Base-by-base conservation (phyloP, 2,888 invertebrate genomes). In the Hydroisotoma schaefferi region DNA sequence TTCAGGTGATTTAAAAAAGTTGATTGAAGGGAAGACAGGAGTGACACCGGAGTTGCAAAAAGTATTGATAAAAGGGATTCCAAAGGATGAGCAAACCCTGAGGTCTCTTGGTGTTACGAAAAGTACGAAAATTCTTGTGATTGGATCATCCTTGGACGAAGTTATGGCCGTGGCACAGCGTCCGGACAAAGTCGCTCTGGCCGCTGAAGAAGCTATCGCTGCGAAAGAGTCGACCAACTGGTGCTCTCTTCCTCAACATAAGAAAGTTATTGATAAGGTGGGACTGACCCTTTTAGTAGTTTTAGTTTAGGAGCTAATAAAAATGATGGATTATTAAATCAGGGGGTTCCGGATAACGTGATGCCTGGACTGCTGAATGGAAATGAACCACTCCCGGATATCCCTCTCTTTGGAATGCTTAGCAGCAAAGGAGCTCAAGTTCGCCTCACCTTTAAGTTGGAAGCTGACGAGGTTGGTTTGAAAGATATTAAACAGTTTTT, bases 361-460 rank as follows among this genome's bases (percentile, higher is more conserved):
- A 87, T 91, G 86, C 87, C 88, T 33, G 93, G 91, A 65, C 85
- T 92, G 73, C 86, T 87, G 78, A 85, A 86, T 77, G 80, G 82
- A 44, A 87, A 88, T 87, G 90, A 91, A 76, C 82, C 86, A 27
- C 78, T 94, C 68, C 94, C 94, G 28, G 84, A 85, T 53, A 82
- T 84, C 57, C 92, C 93, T 33, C 76, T 94, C 27, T 85, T 87
- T 68, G 93, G 93, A 48, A 93, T 94, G 93, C 80, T 93, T 75
- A 93, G 92, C 77, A 90, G 91, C 76, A 84, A 85, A 63, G 91
- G 92, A 18, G 89, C 90, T 3, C 93, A 92, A 82, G 90, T 94
- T 55, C 81, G 93, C 72, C 82, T 94, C 62, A 93, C 93, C 48
- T 94, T 94, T 77, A 94, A 94, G 81, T 81, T 93, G 73, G 93